Percentiles rank a stretch among this genome's conserved stretches.
Evolutionary conservation across 2,797 vertebrate species (phyloP).

Genomic region (Morus bassanus): DNA sequence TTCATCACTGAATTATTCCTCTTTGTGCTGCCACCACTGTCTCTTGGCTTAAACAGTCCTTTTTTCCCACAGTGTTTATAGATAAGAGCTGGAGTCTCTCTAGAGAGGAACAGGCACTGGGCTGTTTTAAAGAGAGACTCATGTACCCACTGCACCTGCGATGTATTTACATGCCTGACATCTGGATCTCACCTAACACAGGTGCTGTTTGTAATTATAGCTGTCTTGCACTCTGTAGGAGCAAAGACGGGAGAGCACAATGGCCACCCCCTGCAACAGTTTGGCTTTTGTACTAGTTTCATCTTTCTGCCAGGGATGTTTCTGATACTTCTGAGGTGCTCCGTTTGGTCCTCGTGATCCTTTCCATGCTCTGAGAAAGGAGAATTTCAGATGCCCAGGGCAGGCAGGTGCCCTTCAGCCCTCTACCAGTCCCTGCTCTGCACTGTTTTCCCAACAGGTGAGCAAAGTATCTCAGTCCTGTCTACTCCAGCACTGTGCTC

Average conservation of each 20-base stretch:
- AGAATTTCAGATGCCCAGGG: not conserved
- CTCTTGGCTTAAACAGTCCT: not conserved
- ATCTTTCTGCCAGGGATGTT: not conserved
- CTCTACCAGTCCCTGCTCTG: not conserved
- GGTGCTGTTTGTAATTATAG: not conserved
- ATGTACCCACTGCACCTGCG: not conserved
- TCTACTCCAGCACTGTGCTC: not conserved
- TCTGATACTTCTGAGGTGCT: not conserved
- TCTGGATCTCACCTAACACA: not conserved
- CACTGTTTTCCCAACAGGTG: accelerated
- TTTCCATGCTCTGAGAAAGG: not conserved
- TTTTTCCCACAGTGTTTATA: accelerated
- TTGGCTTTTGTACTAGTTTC: not conserved
- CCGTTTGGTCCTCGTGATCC: not conserved
- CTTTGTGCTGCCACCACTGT: not conserved
- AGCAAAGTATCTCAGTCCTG: not conserved
- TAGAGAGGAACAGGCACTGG: not conserved
- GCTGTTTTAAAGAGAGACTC: not conserved
- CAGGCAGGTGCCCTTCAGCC: not conserved
- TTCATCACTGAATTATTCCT: not conserved
- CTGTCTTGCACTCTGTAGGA: not conserved
- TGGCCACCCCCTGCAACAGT: not conserved
- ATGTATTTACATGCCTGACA: not conserved
- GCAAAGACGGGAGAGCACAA: not conserved
- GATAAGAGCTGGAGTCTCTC: not conserved